These are phyloP conservation scores for Cathartes aura DNA, from an alignment of 2,113 vertebrate species.

Conservation along the genomic window DNA sequence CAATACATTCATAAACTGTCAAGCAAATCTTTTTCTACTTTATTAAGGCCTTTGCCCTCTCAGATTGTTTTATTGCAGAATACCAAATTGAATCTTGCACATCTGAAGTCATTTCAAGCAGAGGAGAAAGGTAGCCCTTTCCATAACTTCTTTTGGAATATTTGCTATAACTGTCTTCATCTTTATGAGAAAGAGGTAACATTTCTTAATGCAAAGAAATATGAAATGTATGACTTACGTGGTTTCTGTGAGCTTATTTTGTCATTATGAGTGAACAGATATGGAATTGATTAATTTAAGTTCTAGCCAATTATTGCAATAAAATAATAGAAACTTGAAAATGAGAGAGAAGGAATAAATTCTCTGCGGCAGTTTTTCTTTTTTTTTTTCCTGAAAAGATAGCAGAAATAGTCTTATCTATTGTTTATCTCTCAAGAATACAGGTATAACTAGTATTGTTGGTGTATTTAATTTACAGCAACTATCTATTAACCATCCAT, in stretches of 20 bases:
- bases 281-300: neutral
- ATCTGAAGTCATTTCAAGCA: conserved; percentile 40
- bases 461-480: neutral
- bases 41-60: conserved; percentile 18
- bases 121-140: neutral
- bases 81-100: conserved; percentile 59
- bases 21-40: conserved; percentile 33
- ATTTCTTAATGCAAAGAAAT: neutral
- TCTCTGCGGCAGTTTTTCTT: neutral
- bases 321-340: neutral
- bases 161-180: neutral
- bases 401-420: neutral
- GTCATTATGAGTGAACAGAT: neutral
- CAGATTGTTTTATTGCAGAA: conserved; percentile 54
- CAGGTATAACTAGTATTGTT: neutral
- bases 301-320: neutral
- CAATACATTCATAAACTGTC: conserved; percentile 3
- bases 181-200: neutral
- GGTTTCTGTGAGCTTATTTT: neutral
- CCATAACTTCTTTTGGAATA: neutral
- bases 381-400: neutral
- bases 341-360: neutral
- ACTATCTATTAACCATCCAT: neutral
- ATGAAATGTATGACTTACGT: accelerated
- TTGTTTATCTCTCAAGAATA: neutral